These are phyloP conservation scores for Drosophila mauritiana DNA, from an alignment of 1,140 invertebrate species.

Conservation along the genomic window DNA sequence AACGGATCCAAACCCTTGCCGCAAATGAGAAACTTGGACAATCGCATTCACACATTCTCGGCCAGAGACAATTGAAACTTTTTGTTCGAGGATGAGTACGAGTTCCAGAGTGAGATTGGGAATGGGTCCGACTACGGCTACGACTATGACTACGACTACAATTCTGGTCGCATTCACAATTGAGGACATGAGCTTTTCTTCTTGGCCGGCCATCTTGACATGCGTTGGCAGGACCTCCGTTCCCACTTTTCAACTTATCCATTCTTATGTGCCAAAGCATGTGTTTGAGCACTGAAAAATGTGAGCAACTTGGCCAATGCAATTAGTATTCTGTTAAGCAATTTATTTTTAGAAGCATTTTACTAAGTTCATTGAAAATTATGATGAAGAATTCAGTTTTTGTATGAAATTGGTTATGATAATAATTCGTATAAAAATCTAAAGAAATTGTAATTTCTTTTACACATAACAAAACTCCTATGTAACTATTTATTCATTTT, in stretches of 20 bases:
- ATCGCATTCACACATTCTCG: conserved; percentile 77
- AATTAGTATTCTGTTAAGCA: not conserved
- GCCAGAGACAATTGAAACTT: conserved; percentile 77
- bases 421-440: too few relatives aligned
- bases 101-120: conserved; percentile 8
- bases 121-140: not conserved
- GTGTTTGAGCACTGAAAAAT: conserved; percentile 26
- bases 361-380: not conserved
- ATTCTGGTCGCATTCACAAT: conserved; percentile 60
- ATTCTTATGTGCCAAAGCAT: conserved; percentile 37
- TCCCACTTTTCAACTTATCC: conserved; percentile 7
- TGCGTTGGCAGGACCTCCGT: conserved; percentile 40
- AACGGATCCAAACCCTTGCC: conserved; percentile 32
- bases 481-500: not conserved
- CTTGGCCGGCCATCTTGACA: conserved; percentile 30
- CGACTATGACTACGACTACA: conserved; percentile 36
- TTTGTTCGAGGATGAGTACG: conserved; percentile 42
- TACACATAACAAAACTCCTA: too few relatives aligned
- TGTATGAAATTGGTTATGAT: not conserved
- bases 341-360: too few relatives aligned
- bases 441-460: too few relatives aligned
- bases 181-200: conserved; percentile 63
- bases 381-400: not conserved
- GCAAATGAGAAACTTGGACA: conserved; percentile 67
- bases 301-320: not conserved